A percentile compares a stretch with the other conserved stretches of the same genome.
Evolutionary conservation across 2,888 invertebrate species (phyloP).

Genomic region (Agrochola lota): DNA sequence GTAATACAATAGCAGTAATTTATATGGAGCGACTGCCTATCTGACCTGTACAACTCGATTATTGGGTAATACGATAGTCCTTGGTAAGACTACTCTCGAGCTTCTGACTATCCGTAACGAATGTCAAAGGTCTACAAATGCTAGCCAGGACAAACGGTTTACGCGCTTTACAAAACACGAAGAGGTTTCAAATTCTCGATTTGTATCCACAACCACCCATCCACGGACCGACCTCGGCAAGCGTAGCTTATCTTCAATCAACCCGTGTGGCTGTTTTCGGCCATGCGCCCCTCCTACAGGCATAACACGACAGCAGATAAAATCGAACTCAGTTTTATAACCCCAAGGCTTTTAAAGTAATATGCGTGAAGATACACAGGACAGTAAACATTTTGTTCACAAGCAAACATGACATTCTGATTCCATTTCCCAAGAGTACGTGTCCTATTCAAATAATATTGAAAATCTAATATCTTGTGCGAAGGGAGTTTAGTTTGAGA

Average conservation of each 20-base stretch:
- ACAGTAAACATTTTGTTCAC: constrained; percentile 36
- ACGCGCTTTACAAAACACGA: too few relatives aligned
- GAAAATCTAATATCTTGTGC: constrained; percentile 59
- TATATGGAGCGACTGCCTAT: neutral
- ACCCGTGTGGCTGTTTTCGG: neutral
- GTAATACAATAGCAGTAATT: neutral
- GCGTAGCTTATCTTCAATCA: neutral
- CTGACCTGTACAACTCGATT: neutral
- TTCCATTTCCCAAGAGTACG: constrained; percentile 52
- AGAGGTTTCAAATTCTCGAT: neutral
- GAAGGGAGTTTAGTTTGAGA: constrained; percentile 40
- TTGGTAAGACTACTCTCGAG: neutral
- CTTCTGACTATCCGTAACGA: neutral
- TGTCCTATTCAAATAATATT: constrained; percentile 62
- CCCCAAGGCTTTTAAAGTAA: constrained; percentile 22
- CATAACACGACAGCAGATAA: neutral
- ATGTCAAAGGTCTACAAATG: neutral
- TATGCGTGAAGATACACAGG: constrained; percentile 34
- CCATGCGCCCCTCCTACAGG: neutral
- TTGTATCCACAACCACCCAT: neutral
- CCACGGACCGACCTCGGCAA: neutral
- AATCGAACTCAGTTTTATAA: neutral
- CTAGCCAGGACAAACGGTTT: neutral
- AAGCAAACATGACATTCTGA: constrained; percentile 48
- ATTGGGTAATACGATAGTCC: too few relatives aligned